Evolutionary conservation across 2,888 invertebrate species (phyloP).

Genomic region (Megaustenia siamemsis): DNA sequence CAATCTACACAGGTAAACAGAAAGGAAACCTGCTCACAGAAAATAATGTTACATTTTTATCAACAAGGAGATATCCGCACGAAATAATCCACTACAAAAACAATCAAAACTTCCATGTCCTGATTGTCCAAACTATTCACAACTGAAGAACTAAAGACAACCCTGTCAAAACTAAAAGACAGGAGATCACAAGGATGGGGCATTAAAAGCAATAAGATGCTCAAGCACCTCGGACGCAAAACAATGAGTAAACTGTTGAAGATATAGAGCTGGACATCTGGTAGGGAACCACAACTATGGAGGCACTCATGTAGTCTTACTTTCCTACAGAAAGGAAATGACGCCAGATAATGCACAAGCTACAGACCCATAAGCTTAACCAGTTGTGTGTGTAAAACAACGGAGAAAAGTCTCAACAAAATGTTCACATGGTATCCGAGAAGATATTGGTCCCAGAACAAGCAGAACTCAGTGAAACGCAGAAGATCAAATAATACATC

Average conservation of each 20-base stretch:
- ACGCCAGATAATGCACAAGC: background rate
- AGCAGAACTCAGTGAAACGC: slow-evolving; percentile 14
- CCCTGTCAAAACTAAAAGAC: background rate
- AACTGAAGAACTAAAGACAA: background rate
- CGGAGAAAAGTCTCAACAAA: background rate
- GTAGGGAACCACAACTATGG: background rate
- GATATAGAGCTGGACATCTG: background rate
- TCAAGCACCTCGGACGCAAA: background rate
- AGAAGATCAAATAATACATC: slow-evolving; percentile 23
- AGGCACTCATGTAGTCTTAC: background rate
- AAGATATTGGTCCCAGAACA: background rate
- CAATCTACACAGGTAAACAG: background rate
- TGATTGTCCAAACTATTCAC: background rate
- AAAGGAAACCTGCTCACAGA: background rate
- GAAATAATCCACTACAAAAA: background rate
- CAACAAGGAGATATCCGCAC: background rate
- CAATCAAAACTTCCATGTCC: background rate
- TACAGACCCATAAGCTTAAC: background rate
- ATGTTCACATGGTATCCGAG: background rate
- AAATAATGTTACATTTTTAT: background rate
- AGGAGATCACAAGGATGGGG: background rate
- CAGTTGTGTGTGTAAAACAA: background rate
- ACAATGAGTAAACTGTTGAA: background rate
- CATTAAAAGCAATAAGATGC: background rate
- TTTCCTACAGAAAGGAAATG: background rate